phyloP scores from a whole-genome alignment of 2,888 invertebrate species.

The Torymus texanus region DNA sequence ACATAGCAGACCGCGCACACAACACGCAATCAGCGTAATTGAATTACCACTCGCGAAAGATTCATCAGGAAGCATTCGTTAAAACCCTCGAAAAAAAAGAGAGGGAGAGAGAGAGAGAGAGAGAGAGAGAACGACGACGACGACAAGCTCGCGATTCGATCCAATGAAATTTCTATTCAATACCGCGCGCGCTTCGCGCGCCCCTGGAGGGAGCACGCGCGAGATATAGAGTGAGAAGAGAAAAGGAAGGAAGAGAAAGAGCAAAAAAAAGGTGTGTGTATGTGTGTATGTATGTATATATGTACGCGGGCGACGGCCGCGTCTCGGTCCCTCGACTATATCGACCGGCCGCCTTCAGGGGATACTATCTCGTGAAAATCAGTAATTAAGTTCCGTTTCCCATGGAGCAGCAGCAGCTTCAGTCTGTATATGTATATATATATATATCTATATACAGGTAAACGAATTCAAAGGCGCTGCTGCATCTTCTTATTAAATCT shows the following conservation, averaged over 20 bases:
- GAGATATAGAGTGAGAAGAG: not conserved
- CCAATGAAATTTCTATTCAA: constrained; percentile 54
- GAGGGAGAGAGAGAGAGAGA: not conserved
- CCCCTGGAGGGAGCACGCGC: not conserved
- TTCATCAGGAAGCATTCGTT: not conserved
- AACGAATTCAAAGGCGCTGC: constrained; percentile 52
- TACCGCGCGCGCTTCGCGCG: not conserved
- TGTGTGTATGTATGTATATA: no score
- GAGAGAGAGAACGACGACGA: no score
- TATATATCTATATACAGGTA: constrained; percentile 6
- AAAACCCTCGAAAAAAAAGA: not conserved
- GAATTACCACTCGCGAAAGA: not conserved
- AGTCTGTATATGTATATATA: no score
- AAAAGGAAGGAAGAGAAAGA: not conserved
- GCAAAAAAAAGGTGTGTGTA: no score
- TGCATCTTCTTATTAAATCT: constrained; percentile 67
- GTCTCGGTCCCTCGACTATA: constrained; percentile 11
- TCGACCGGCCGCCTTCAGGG: constrained; percentile 25
- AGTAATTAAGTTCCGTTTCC: constrained; percentile 65
- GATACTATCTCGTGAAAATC: constrained; percentile 63
- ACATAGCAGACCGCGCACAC: not conserved
- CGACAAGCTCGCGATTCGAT: constrained; percentile 24
- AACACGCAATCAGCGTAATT: not conserved
- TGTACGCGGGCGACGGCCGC: no score
- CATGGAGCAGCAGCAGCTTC: constrained; percentile 11